Conservation (phyloP, 2,113 vertebrate genomes). For the Percopsis transmontana region DNA sequence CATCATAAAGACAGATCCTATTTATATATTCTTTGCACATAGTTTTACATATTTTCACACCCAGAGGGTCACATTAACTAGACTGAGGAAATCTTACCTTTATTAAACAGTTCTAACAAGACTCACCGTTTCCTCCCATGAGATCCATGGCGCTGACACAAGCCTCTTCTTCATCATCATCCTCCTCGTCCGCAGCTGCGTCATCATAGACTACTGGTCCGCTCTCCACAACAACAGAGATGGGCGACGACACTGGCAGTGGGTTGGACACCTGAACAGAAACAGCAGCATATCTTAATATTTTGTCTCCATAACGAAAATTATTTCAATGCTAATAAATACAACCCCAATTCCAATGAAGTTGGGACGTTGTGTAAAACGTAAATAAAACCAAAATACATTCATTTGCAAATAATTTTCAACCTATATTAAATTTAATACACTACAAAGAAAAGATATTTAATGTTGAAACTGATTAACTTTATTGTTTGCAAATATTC, state of each 20-base stretch:
- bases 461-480: too few relatives aligned
- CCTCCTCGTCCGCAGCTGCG: slow-evolving; percentile 82
- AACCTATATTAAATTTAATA: too few relatives aligned
- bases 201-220: slow-evolving; percentile 90
- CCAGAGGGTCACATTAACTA: not conserved
- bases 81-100: not conserved
- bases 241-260: slow-evolving; percentile 44
- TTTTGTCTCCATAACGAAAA: slow-evolving; percentile 29
- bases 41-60: not conserved
- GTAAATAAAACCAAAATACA: slow-evolving; percentile 48
- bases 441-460: too few relatives aligned
- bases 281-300: slow-evolving; percentile 31
- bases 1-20: not conserved
- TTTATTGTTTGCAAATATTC: not conserved
- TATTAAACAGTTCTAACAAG: not conserved
- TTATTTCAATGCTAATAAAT: too few relatives aligned
- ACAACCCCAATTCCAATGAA: not conserved
- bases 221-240: slow-evolving; percentile 84
- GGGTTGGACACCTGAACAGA: slow-evolving; percentile 15
- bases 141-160: slow-evolving; percentile 92
- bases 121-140: slow-evolving; percentile 83
- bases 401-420: not conserved
- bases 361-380: too few relatives aligned
- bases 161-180: slow-evolving; percentile 87
- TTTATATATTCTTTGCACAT: not conserved